A percentile compares a stretch with the other conserved stretches of the same genome.
phyloP scores from a whole-genome alignment of 1,140 invertebrate species.

The Bombus consobrinus region DNA sequence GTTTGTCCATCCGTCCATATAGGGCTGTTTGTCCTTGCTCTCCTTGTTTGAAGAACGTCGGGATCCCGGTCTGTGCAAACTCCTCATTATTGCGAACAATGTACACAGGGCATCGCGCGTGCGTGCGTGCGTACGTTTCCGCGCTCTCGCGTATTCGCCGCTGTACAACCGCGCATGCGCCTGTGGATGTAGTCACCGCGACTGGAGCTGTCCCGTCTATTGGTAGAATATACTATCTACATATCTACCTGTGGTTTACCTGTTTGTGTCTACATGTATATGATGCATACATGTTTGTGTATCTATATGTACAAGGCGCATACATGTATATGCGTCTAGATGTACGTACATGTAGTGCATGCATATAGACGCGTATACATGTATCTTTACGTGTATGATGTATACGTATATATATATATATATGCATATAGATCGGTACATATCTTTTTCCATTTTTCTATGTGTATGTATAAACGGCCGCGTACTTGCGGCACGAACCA shows the following conservation, averaged over 20 bases:
- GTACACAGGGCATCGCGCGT: constrained; percentile 70
- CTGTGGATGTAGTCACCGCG: constrained; percentile 1
- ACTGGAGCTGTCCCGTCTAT: background rate
- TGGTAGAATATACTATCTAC: background rate
- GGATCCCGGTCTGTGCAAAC: constrained; percentile 80
- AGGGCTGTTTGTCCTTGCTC: constrained; percentile 75
- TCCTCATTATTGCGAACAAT: constrained; percentile 79
- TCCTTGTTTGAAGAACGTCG: constrained; percentile 79
- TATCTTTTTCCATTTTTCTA: too few species aligned
- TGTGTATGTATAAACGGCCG: background rate
- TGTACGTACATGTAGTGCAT: background rate
- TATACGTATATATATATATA: background rate
- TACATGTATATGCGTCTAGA: background rate
- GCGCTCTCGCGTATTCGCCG: background rate
- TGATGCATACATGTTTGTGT: background rate
- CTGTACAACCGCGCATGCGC: constrained; percentile 4
- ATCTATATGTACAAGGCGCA: background rate
- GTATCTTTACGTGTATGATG: background rate
- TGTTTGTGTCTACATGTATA: background rate
- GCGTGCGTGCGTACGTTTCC: constrained; percentile 52
- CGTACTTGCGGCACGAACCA: constrained; percentile 3
- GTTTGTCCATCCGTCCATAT: constrained; percentile 76
- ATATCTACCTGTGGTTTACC: background rate
- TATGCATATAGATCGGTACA: too few species aligned
- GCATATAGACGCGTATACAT: background rate